Conservation (phyloP, 1,140 invertebrate species). For the Chironomus striatipennis region DNA sequence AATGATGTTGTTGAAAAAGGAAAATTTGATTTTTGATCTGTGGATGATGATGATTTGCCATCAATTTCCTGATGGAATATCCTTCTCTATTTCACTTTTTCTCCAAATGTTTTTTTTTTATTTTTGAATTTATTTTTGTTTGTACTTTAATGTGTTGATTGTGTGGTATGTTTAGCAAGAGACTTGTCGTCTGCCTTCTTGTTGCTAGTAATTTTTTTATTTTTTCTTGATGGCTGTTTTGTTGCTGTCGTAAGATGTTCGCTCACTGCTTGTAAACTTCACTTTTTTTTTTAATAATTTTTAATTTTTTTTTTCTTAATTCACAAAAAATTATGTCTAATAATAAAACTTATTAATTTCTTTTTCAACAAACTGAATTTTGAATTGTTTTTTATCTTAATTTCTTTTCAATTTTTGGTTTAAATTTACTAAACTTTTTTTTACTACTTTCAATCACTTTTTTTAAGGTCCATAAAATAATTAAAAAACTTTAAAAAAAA, state of each 20-base stretch:
- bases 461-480: no score
- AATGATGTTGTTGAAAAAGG: neutral
- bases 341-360: constrained; percentile 5
- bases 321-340: neutral
- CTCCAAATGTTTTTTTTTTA: neutral
- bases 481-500: no score
- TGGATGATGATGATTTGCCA: neutral
- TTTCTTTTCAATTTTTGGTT: no score
- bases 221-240: constrained; percentile 12
- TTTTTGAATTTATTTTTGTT: constrained; percentile 6
- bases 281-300: constrained; percentile 18
- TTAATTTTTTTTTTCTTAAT: neutral
- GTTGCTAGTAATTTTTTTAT: no score
- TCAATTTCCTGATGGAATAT: neutral
- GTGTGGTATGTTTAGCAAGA: constrained; percentile 3
- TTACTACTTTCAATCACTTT: no score
- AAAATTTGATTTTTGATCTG: neutral
- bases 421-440: no score
- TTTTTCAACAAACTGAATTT: neutral
- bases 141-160: constrained; percentile 24
- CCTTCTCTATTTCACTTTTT: neutral
- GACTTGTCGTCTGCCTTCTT: no score
- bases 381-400: no score
- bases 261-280: constrained; percentile 20
- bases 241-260: constrained; percentile 5